A percentile compares a stretch with the other conserved stretches of the same genome.
phyloP scores from a whole-genome alignment of 1,140 invertebrate species.

The Macrocentrus cingulum region DNA sequence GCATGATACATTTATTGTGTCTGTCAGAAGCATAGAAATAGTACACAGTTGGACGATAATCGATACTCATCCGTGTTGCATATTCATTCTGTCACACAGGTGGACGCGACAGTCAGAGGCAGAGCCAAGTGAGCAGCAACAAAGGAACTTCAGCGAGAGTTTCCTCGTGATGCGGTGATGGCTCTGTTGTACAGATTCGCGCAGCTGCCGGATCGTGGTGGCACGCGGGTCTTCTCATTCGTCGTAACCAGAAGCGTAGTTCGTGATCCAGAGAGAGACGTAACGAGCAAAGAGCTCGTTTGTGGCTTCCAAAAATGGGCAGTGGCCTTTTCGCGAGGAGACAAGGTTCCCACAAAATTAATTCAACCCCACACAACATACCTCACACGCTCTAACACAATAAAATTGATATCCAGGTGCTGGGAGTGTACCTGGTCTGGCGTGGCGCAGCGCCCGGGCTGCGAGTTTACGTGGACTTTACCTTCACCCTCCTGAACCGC shows the following conservation, averaged over 20 bases:
- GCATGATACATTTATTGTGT: too few species aligned
- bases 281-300: slow-evolving; percentile 81
- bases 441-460: slow-evolving; percentile 73
- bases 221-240: slow-evolving; percentile 84
- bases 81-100: not conserved
- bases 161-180: slow-evolving; percentile 65
- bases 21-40: too few species aligned
- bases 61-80: too few species aligned
- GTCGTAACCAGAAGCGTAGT: slow-evolving; percentile 80
- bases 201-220: slow-evolving; percentile 78
- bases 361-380: not conserved
- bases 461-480: slow-evolving; percentile 80
- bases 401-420: slow-evolving; percentile 50
- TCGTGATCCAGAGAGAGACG: slow-evolving; percentile 76
- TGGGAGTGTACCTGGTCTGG: slow-evolving; percentile 83
- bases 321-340: slow-evolving; percentile 79
- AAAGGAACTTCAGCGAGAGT: slow-evolving; percentile 4
- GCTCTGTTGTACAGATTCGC: slow-evolving; percentile 83
- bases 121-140: not conserved
- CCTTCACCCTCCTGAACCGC: slow-evolving; percentile 80
- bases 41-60: too few species aligned
- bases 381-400: not conserved
- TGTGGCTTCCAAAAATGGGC: slow-evolving; percentile 87
- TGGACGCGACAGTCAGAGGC: not conserved
- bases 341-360: slow-evolving; percentile 60